phyloP scores from a whole-genome alignment of 2,113 vertebrate species.

The Lophotis ruficrista region DNA sequence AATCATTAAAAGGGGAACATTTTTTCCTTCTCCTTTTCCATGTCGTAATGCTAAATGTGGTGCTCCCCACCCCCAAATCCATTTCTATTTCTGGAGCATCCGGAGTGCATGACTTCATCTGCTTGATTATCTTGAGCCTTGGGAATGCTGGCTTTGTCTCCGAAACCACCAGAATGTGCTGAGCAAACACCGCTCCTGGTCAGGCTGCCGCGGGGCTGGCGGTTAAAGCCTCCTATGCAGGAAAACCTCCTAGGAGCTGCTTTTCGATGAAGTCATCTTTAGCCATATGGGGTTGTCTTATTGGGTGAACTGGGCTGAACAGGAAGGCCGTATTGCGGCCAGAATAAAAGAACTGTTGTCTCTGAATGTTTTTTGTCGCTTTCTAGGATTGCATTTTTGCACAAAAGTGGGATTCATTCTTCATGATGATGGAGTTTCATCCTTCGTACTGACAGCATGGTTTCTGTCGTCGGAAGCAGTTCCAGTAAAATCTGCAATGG shows the following conservation, averaged over 20 bases:
- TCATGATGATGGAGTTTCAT: not conserved
- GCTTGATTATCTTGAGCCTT: conserved; percentile 1
- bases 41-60: not conserved
- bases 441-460: not conserved
- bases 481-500: not conserved
- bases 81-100: not conserved
- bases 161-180: conserved; percentile 23
- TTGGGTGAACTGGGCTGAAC: conserved; percentile 3
- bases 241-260: not conserved
- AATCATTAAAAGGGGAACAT: not conserved
- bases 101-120: conserved; percentile 44
- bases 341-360: conserved; percentile 44
- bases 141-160: conserved; percentile 43
- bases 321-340: not conserved
- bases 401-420: not conserved
- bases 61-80: not conserved
- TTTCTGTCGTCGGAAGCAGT: not conserved
- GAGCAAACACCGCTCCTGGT: not conserved
- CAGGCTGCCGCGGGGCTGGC: not conserved
- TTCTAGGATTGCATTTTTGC: not conserved
- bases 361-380: not conserved
- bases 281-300: not conserved
- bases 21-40: not conserved
- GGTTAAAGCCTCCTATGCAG: not conserved
- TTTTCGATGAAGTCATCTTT: not conserved